These are phyloP conservation scores for Hylaeus volcanicus DNA, from an alignment of 1,140 invertebrate genomes.

Conservation along the genomic window DNA sequence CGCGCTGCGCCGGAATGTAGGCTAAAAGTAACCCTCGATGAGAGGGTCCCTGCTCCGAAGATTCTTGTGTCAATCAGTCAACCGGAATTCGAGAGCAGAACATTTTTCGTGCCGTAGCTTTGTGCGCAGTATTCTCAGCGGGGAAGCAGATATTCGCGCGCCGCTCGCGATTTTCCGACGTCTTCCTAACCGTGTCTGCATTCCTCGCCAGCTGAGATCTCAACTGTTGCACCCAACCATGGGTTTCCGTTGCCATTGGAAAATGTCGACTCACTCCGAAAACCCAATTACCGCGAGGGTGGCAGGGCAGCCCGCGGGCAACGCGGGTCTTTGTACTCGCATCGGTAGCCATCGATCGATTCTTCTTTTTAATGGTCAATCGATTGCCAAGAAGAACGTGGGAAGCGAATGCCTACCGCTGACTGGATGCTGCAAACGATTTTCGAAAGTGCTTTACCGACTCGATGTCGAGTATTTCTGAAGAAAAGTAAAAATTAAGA, in stretches of 20 bases:
- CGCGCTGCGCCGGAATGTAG: neutral
- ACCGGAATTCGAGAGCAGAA: conserved; percentile 22
- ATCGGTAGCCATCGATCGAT: conserved; percentile 16
- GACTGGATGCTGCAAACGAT: neutral
- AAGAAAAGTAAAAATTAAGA: no score
- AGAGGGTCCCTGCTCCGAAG: conserved; percentile 13
- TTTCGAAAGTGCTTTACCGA: neutral
- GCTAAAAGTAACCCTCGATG: conserved; percentile 25
- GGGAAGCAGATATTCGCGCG: neutral
- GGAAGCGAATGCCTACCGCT: neutral
- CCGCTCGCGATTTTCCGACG: neutral
- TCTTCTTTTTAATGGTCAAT: conserved; percentile 18
- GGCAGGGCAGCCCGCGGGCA: neutral
- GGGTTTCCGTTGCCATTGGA: neutral
- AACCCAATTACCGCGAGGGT: conserved; percentile 26
- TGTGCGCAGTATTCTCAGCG: neutral
- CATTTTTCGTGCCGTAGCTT: conserved; percentile 6
- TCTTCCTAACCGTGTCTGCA: neutral
- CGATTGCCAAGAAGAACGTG: conserved; percentile 7
- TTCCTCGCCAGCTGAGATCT: conserved; percentile 12
- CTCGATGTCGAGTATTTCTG: no score
- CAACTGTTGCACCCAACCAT: conserved; percentile 34
- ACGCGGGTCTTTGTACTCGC: conserved; percentile 1
- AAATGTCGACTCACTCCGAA: conserved; percentile 18
- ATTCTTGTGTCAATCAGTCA: conserved; percentile 35